Evolutionary conservation across 1,140 invertebrate genomes (phyloP), one percentile per base, ranked within the genome.

Genomic region (Anastatus disparis): DNA sequence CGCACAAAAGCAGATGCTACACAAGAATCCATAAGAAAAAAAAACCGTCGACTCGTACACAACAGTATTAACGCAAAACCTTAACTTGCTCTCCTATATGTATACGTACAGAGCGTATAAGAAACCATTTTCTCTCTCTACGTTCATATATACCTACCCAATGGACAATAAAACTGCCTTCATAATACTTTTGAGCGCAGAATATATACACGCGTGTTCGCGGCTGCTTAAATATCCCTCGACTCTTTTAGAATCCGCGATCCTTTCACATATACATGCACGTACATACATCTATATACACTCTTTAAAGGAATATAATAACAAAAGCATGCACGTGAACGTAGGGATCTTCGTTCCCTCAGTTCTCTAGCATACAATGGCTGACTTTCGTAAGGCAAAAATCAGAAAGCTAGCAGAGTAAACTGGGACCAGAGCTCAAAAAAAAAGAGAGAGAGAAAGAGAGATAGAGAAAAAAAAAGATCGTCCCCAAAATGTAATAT

Each of bases 341-440:
- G n/a, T n/a, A n/a, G n/a, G 74, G 79, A 73, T 78, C 76, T 78
- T 75, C 29, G 2, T 13, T 61, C 20, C 12, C 50, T 63, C 50
- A n/a, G n/a, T n/a, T n/a, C 17, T 17, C 3, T n/a, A 1, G 2
- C n/a, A 80, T 76, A 84, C 82, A 83, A 86, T 86, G 84, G 84
- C 84, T 86, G 84, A 86, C 84, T 85, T 74, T 56, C 6, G 78
- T 82, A 84, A 86, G 84, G 84, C 84, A 86, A 86, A 86, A 86
- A 86, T 86, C 84, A 86, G 79, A 85, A 86, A 86, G 84, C 79
- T 86, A 86, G 82, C 50, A n/a, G n/a, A n/a, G 53, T 40, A 31
- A 52, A 42, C 1, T 12, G 31, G 38, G 48, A 22, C 13, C 66
- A 20, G 40, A 4, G 10, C 31, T 4, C 31, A 35, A 35, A 35